Evolutionary conservation across 2,888 invertebrate genomes (phyloP).

Genomic region (Galeopsomyia nigrocyanea): DNA sequence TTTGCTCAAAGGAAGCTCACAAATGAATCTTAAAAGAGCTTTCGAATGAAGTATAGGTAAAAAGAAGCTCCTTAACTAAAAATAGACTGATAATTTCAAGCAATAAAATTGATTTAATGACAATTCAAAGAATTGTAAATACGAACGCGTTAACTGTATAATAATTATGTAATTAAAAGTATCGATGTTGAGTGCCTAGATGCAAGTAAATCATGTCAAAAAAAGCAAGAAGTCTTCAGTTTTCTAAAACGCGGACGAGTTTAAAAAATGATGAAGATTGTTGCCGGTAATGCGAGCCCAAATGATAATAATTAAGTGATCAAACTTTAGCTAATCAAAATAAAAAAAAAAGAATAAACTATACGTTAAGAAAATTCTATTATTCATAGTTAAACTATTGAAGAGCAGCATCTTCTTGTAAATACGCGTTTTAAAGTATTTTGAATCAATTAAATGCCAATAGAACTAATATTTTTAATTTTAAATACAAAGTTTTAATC

Average conservation of each 20-base stretch:
- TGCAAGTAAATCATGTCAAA: conserved; percentile 20
- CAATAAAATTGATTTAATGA: conserved; percentile 42
- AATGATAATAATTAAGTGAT: conserved; percentile 39
- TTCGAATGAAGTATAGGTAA: conserved; percentile 9
- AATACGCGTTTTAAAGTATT: conserved; percentile 25
- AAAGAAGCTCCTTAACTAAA: conserved; percentile 24
- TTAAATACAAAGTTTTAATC: conserved; percentile 28
- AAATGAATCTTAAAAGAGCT: conserved; percentile 19
- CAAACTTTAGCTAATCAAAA: conserved; percentile 42
- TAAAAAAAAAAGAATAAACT: background rate
- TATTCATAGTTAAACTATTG: conserved; percentile 12
- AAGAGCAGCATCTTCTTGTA: conserved; percentile 28
- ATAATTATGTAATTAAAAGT: conserved; percentile 42
- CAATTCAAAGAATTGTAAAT: conserved; percentile 38
- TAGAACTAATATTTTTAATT: conserved; percentile 22
- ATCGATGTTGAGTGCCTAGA: conserved; percentile 48
- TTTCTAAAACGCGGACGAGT: conserved; percentile 8
- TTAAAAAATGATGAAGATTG: conserved; percentile 5
- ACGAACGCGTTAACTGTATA: conserved; percentile 42
- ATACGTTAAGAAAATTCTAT: conserved; percentile 22
- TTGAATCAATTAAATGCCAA: conserved; percentile 17
- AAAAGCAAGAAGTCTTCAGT: background rate
- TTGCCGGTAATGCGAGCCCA: conserved; percentile 18
- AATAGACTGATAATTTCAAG: conserved; percentile 47
- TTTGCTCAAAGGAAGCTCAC: conserved; percentile 23